Conservation (phyloP, 2,113 vertebrate genomes). For the Isichthys henryi region DNA sequence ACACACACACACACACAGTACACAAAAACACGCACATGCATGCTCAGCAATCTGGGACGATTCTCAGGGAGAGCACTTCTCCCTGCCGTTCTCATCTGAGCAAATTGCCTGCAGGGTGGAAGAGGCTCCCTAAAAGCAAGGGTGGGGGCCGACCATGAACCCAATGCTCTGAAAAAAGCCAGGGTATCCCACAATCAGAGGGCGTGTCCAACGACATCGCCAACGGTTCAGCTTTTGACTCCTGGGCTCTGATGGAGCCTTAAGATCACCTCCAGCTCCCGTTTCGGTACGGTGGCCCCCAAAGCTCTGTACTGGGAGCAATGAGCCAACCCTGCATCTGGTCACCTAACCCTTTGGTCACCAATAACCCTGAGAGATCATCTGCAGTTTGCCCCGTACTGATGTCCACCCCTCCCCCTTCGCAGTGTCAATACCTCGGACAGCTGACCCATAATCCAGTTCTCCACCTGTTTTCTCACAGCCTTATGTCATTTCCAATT, state of each 20-base stretch:
- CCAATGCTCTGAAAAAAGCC: background rate
- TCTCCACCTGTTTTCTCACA: constrained; percentile 20
- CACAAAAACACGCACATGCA: background rate
- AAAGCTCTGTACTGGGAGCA: background rate
- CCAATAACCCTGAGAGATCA: background rate
- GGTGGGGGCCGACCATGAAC: background rate
- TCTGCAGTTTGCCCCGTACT: background rate
- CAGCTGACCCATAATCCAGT: background rate
- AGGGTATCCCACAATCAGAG: background rate
- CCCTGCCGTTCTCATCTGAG: background rate
- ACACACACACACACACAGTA: background rate
- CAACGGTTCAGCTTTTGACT: background rate
- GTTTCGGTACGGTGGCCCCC: background rate
- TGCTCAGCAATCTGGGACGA: background rate
- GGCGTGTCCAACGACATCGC: background rate
- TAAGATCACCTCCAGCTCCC: background rate
- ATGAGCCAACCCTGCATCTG: background rate
- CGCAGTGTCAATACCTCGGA: background rate
- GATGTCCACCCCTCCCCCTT: background rate
- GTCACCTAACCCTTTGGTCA: background rate
- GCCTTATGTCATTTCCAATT: constrained; percentile 44
- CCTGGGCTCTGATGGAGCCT: background rate
- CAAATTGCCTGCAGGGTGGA: background rate
- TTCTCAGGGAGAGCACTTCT: background rate
- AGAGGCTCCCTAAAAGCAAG: background rate